Conservation (phyloP, 2,797 vertebrate species). For the Crocidura indochinensis region DNA sequence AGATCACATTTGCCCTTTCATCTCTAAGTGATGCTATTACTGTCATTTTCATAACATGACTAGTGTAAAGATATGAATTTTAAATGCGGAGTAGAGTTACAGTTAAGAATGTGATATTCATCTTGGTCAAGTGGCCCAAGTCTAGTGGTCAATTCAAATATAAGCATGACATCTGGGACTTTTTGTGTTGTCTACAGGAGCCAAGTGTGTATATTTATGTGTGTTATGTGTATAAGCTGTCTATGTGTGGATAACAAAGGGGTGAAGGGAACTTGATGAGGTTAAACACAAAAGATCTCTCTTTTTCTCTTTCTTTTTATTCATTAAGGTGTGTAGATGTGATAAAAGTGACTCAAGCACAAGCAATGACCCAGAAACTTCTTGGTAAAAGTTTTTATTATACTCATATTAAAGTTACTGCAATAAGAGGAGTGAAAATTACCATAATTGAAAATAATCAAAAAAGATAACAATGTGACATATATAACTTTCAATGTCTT, state of each 20-base stretch:
- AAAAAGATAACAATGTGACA: too few relatives aligned
- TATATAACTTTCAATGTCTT: too few relatives aligned
- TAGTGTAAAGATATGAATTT: constrained; percentile 68
- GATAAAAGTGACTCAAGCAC: too few relatives aligned
- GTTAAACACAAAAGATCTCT: background rate
- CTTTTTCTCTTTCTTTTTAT: background rate
- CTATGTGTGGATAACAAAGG: background rate
- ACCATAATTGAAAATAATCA: too few relatives aligned
- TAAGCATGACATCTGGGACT: constrained; percentile 3
- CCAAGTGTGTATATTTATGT: too few relatives aligned
- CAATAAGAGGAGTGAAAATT: too few relatives aligned
- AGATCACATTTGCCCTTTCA: constrained; percentile 86
- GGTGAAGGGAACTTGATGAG: background rate
- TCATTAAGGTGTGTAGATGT: too few relatives aligned
- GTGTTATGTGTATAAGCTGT: too few relatives aligned
- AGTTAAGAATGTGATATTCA: background rate
- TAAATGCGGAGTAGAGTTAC: constrained; percentile 6
- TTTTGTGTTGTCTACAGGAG: background rate
- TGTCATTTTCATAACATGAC: constrained; percentile 78
- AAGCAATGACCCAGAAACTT: background rate
- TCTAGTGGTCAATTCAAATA: background rate
- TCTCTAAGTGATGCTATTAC: constrained; percentile 76
- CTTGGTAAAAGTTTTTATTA: too few relatives aligned
- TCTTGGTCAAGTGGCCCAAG: too few relatives aligned
- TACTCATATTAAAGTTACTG: too few relatives aligned